Base-by-base conservation (phyloP, 37 sponge, comb jelly and placozoan genomes). In the Halisarca cf. caerulea region DNA sequence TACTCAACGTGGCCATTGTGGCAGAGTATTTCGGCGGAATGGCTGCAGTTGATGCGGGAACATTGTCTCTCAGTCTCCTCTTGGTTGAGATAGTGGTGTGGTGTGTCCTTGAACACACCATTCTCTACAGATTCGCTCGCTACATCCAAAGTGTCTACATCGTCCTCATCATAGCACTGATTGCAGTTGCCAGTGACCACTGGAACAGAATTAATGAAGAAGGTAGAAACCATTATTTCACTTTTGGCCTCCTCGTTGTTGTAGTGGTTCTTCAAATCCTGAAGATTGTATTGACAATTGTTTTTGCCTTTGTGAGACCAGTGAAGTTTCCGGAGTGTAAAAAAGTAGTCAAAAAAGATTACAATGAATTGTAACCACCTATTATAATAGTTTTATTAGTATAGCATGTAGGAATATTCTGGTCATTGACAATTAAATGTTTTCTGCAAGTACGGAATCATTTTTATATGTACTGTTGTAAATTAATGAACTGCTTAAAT, bases 81-180 rank as follows among this genome's bases (percentile, higher is more conserved):
- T 58, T 83, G 58, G 47, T 83, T 25, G 73, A 83, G 59, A 25
- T 70, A 2, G 21, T 83, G 74, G 58, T 69, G 2, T 83, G 84
- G 84, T 83, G 69, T 41, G 32, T 71, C 36, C 28, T 83, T 2
- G 84, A 83, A 14, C 40, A 51, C 21, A 43, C 59, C 74, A 14
- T 83, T 1, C 43, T 83, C 41, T 68, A 83, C 69, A 69, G 66
- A 38, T 83, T 70, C 43, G 40, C 72, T 27, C 84, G 84, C 73
- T 83, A 83, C 74, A 83, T 71, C 44, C 73, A 70, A 44, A 69
- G 72, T 47, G 74, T 72, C 39, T 83, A 83, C 74, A 69, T 71
- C 43, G 73, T 69, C 20, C 55, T 83, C 24, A 69, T 83, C 14
- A 24, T 83, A 11, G 45, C 84, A 3, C 32, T 39, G 51, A 36